Evolutionary conservation across 1,140 invertebrate genomes (phyloP).

Genomic region (Heliconius melpomene): DNA sequence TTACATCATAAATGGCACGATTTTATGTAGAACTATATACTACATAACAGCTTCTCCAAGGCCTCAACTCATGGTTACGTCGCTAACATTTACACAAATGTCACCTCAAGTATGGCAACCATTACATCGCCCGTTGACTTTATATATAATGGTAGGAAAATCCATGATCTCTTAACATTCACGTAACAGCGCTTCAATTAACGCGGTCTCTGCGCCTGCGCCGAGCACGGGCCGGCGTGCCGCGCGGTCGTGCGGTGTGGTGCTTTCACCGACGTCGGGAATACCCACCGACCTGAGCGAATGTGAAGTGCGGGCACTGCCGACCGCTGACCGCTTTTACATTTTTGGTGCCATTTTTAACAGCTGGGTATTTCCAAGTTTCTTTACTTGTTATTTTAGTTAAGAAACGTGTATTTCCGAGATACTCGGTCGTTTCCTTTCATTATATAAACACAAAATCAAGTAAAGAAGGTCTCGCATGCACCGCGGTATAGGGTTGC

Average conservation of each 20-base stretch:
- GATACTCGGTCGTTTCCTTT: neutral
- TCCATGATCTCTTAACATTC: constrained; percentile 14
- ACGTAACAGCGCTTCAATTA: constrained; percentile 32
- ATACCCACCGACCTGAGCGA: constrained; percentile 36
- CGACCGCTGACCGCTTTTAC: constrained; percentile 24
- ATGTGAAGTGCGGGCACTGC: constrained; percentile 17
- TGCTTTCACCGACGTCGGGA: constrained; percentile 40
- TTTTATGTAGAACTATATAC: neutral
- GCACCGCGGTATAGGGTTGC: no score
- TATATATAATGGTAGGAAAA: constrained; percentile 11
- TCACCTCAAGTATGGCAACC: neutral
- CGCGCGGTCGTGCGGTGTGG: constrained; percentile 33
- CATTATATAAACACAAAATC: neutral
- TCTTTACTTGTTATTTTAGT: neutral
- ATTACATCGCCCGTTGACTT: neutral
- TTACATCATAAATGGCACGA: neutral
- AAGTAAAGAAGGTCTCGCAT: neutral
- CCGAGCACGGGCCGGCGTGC: no score
- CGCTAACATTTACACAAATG: neutral
- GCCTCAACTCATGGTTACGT: neutral
- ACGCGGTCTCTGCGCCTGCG: constrained; percentile 8
- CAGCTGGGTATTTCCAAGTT: constrained; percentile 33
- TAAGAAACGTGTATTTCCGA: neutral
- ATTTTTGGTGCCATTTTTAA: constrained; percentile 21
- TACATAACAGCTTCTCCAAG: neutral